A percentile compares a stretch with the other conserved stretches of the same genome.
Evolutionary conservation across 2,113 vertebrate species (phyloP).

Genomic region (Perca flavescens): DNA sequence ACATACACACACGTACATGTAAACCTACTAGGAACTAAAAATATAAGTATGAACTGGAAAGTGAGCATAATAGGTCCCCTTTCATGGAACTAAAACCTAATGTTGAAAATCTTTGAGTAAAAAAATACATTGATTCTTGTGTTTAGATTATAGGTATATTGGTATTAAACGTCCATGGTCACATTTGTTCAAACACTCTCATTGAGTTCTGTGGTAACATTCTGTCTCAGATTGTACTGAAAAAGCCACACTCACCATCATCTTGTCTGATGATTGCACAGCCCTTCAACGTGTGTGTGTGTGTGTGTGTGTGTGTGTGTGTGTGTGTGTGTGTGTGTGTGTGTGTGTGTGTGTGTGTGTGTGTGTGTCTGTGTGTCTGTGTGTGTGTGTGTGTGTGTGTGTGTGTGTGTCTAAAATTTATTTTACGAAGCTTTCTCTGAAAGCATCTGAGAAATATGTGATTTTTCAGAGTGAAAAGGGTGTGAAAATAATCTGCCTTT

Average conservation of each 20-base stretch:
- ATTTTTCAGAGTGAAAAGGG: constrained; percentile 10
- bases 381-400: constrained; percentile 6
- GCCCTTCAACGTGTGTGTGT: neutral
- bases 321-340: too few relatives aligned
- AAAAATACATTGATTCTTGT: neutral
- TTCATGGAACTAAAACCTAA: too few relatives aligned
- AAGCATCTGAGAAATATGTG: neutral
- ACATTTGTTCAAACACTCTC: neutral
- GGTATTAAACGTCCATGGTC: too few relatives aligned
- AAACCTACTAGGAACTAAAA: too few relatives aligned
- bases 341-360: neutral
- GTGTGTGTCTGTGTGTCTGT: neutral
- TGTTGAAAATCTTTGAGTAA: neutral
- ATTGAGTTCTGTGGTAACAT: neutral
- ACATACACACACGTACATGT: too few relatives aligned
- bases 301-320: too few relatives aligned
- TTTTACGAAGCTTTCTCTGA: neutral
- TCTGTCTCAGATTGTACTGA: neutral
- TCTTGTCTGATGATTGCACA: constrained; percentile 5
- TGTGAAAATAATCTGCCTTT: neutral
- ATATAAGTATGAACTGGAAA: too few relatives aligned
- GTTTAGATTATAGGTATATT: neutral
- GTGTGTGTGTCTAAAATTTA: neutral
- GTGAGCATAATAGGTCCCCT: too few relatives aligned
- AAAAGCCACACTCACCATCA: constrained; percentile 1